A percentile compares a stretch with the other conserved stretches of the same genome.
Evolutionary conservation across 2,888 invertebrate species (phyloP).

Genomic region (Teleiodes luculella): DNA sequence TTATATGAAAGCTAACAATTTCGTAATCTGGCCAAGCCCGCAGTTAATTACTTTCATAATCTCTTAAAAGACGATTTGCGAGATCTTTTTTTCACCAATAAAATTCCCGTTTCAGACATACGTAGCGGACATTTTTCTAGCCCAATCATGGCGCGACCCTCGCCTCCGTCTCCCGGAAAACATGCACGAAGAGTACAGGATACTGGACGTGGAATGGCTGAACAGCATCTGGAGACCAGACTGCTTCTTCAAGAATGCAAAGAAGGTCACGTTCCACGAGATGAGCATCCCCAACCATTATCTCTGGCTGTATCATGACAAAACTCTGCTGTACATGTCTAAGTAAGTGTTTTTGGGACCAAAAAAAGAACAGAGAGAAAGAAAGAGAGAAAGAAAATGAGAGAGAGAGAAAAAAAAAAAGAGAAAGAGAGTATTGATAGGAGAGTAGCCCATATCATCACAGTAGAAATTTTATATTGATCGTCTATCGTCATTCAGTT

Average conservation of each 20-base stretch:
- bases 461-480: too few species aligned
- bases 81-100: too few species aligned
- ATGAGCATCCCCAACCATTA: constrained; percentile 97
- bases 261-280: constrained; percentile 95
- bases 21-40: too few species aligned
- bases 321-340: constrained; percentile 94
- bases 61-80: too few species aligned
- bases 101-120: constrained; percentile 83
- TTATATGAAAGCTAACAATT: too few species aligned
- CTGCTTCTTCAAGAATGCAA: constrained; percentile 96
- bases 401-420: too few species aligned
- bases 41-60: too few species aligned
- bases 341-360: constrained; percentile 79
- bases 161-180: constrained; percentile 93
- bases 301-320: constrained; percentile 94
- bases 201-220: constrained; percentile 93
- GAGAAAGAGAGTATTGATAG: too few species aligned
- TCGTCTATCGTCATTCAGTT: too few species aligned
- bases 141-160: constrained; percentile 95
- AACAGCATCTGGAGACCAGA: constrained; percentile 95
- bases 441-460: too few species aligned
- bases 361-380: too few species aligned
- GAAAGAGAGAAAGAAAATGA: too few species aligned
- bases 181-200: constrained; percentile 94
- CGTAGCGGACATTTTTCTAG: constrained; percentile 94